Evolutionary conservation across 2,888 invertebrate genomes (phyloP).

Genomic region (Prenolepis imparis): DNA sequence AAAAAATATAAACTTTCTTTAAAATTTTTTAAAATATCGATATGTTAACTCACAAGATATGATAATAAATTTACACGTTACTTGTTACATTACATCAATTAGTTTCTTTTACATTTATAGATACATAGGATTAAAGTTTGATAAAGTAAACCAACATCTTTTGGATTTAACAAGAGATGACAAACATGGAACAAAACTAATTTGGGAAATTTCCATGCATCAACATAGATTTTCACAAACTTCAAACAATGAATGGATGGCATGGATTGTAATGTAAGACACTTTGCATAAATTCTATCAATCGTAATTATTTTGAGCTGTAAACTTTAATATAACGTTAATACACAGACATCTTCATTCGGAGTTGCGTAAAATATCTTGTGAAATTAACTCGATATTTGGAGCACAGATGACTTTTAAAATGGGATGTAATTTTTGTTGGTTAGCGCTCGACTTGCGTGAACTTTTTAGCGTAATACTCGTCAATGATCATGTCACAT

Average conservation of each 20-base stretch:
- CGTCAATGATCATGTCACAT: background rate
- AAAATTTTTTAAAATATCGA: too few relatives aligned
- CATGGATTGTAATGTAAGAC: slow-evolving; percentile 15
- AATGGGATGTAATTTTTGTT: background rate
- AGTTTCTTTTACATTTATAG: background rate
- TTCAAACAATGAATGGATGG: background rate
- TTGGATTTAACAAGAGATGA: background rate
- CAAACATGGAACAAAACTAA: background rate
- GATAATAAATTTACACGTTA: background rate
- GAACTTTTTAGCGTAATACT: background rate
- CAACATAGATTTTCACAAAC: background rate
- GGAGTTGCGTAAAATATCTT: slow-evolving; percentile 18
- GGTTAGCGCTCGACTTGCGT: background rate
- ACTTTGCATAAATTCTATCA: background rate
- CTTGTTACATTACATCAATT: background rate
- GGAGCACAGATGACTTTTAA: slow-evolving; percentile 18
- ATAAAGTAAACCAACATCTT: slow-evolving; percentile 17
- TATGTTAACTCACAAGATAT: too few relatives aligned
- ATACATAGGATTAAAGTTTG: slow-evolving; percentile 14
- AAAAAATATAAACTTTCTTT: too few relatives aligned
- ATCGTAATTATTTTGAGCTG: background rate
- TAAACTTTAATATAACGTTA: too few relatives aligned
- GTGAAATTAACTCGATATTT: background rate
- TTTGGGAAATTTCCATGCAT: background rate
- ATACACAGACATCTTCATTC: slow-evolving; percentile 20